Evolutionary conservation across 2,888 invertebrate genomes (phyloP).

Genomic region (Ormyrus pomaceus): DNA sequence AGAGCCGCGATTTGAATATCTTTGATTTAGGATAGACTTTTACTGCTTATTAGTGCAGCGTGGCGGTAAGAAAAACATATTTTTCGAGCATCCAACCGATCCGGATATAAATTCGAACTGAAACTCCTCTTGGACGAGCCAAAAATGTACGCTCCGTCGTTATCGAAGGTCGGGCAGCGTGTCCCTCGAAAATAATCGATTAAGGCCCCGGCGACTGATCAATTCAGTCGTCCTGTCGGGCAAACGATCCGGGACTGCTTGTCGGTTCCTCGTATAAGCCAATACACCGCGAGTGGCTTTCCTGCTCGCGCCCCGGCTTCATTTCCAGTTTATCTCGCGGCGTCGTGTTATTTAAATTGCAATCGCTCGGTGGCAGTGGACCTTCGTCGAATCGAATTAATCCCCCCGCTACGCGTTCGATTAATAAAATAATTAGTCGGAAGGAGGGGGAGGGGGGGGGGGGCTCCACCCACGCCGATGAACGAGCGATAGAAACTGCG

Average conservation of each 20-base stretch:
- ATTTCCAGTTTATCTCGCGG: constrained; percentile 24
- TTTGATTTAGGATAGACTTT: too few species aligned
- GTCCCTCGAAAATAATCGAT: too few species aligned
- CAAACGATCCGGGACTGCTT: not conserved
- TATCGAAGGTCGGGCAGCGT: too few species aligned
- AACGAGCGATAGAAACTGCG: constrained; percentile 21
- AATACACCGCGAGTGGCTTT: too few species aligned
- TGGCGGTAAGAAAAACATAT: too few species aligned
- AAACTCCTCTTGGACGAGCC: too few species aligned
- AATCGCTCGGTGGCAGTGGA: not conserved
- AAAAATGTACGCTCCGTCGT: too few species aligned
- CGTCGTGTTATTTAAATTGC: constrained; percentile 46
- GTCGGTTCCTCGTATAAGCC: too few species aligned
- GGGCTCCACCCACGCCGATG: constrained; percentile 58
- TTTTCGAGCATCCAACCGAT: too few species aligned
- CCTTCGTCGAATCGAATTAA: constrained; percentile 13
- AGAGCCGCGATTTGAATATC: too few species aligned
- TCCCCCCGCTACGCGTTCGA: constrained; percentile 53
- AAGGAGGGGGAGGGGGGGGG: constrained; percentile 58
- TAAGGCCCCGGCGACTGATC: too few species aligned
- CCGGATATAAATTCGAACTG: too few species aligned
- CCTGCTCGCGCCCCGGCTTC: not conserved
- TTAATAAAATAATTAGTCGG: constrained; percentile 67
- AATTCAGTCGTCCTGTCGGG: not conserved
- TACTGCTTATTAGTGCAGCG: not conserved